Evolutionary conservation across 2,888 invertebrate species (phyloP), one percentile per base, ranked within the genome.

Genomic region (Caenorhabditis parvicauda): DNA sequence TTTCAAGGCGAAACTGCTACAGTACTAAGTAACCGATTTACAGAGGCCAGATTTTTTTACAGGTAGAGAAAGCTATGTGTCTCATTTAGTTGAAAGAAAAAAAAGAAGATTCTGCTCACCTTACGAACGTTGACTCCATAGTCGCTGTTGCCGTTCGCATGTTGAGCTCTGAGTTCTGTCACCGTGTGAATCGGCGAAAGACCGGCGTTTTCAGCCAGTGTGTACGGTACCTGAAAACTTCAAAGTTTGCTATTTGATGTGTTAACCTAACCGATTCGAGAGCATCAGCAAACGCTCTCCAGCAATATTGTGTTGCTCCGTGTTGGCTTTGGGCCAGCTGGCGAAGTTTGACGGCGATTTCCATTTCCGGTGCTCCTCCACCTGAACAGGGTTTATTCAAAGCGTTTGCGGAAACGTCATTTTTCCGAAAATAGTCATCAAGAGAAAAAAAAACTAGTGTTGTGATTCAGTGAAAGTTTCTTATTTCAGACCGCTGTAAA

Each of bases 301-400:
- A 88, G 82, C 95, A 95, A 83, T 96, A 95, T 60, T 93, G 91
- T 28, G 93, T 92, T 48, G 93, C 89, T 51, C 95, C 96, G 50
- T 89, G 87, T 47, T 74, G 75, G 1, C 89, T 88, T 77, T 92
- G 88, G 0, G 95, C 88, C 64, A 88, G 86, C 22, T 89, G 88
- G 6, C 89, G 88, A 52, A 98, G 85, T 58, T 88, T 88, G 28
- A 93, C 85, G 0, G 94, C 89, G 63, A 96, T 86, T 82, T 95
- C 93, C 64, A 92, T 94, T 85, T 98, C 98, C 3, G 96, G 94
- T 14, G 95, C 93, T 43, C 96, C 98, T 46, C 96, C 98, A 60
- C 98, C 98, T 51, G 93, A 89, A 82, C 95, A 88, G 29, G 4
- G 28, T 1, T 37, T 22, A 14, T 12, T 14, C 45, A 9, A 17